These are phyloP conservation scores for Euproctis similis DNA, from an alignment of 2,888 invertebrate species.

Conservation along the genomic window DNA sequence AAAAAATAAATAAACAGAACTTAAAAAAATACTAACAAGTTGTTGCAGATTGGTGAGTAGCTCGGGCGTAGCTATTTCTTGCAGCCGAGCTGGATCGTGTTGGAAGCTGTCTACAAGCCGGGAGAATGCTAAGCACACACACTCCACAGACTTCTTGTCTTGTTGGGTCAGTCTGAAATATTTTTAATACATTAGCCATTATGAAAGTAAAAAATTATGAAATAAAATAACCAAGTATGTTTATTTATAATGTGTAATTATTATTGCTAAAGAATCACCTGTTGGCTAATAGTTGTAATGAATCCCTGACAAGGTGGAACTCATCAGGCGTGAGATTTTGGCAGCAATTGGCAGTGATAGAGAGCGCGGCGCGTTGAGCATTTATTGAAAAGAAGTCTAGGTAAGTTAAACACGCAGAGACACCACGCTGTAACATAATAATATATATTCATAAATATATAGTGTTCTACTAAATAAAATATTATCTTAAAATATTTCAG, in stretches of 20 bases:
- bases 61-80: constrained; percentile 95
- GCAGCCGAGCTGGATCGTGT: constrained; percentile 90
- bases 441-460: no score
- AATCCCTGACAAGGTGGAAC: constrained; percentile 93
- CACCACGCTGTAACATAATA: constrained; percentile 95
- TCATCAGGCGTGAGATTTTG: constrained; percentile 95
- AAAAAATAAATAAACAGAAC: no score
- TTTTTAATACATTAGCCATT: no score
- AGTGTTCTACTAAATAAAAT: no score
- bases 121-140: constrained; percentile 96
- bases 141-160: constrained; percentile 98
- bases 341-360: constrained; percentile 98
- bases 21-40: constrained; percentile 78
- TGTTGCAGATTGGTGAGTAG: constrained; percentile 95
- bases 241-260: no score
- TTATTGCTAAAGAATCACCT: constrained; percentile 34
- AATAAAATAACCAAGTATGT: no score
- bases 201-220: no score
- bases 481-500: no score
- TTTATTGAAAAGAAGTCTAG: constrained; percentile 99
- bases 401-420: constrained; percentile 96
- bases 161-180: constrained; percentile 83
- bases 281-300: constrained; percentile 88
- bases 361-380: constrained; percentile 96
- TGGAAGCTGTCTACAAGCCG: constrained; percentile 97